Percentiles rank a stretch among this genome's conserved stretches.
Evolutionary conservation across 1,140 invertebrate genomes (phyloP).

Genomic region (Megathymus violae): DNA sequence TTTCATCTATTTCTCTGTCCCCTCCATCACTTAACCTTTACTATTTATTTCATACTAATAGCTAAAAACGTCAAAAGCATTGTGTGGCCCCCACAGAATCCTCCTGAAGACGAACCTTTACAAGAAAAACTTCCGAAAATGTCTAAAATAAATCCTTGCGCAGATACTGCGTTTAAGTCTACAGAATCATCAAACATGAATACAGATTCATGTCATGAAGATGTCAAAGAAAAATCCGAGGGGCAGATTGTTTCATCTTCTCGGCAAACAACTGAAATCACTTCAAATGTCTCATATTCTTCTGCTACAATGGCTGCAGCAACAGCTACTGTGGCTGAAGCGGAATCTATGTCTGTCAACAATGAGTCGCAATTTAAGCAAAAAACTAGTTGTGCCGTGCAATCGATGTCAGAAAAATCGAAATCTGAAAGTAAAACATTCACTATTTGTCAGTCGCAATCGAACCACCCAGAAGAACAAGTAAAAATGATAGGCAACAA

Average conservation of each 20-base stretch:
- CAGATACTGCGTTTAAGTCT: slow-evolving; percentile 31
- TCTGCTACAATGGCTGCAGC: slow-evolving; percentile 57
- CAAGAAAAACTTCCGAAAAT: slow-evolving; percentile 36
- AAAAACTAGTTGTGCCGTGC: slow-evolving; percentile 60
- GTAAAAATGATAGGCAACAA: slow-evolving; percentile 13
- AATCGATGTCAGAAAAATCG: slow-evolving; percentile 66
- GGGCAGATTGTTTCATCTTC: slow-evolving; percentile 51
- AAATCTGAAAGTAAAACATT: slow-evolving; percentile 58
- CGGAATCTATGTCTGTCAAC: slow-evolving; percentile 56
- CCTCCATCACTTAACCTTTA: slow-evolving; percentile 54
- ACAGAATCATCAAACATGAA: slow-evolving; percentile 30
- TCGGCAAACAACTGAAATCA: slow-evolving; percentile 55
- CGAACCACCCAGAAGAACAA: slow-evolving; percentile 45
- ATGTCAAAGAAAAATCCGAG: slow-evolving; percentile 44
- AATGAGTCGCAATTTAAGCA: slow-evolving; percentile 60
- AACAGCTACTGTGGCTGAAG: slow-evolving; percentile 54
- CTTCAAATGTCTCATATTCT: slow-evolving; percentile 60
- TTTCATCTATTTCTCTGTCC: slow-evolving; percentile 73
- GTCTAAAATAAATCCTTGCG: slow-evolving; percentile 32
- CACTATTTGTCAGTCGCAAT: slow-evolving; percentile 65
- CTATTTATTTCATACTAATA: slow-evolving; percentile 65
- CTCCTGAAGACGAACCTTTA: slow-evolving; percentile 68
- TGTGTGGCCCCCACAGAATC: slow-evolving; percentile 86
- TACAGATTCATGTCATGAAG: slow-evolving; percentile 38
- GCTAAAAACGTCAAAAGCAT: slow-evolving; percentile 84